Conservation (phyloP, 2,113 vertebrate genomes). For the Mungos mungo region DNA sequence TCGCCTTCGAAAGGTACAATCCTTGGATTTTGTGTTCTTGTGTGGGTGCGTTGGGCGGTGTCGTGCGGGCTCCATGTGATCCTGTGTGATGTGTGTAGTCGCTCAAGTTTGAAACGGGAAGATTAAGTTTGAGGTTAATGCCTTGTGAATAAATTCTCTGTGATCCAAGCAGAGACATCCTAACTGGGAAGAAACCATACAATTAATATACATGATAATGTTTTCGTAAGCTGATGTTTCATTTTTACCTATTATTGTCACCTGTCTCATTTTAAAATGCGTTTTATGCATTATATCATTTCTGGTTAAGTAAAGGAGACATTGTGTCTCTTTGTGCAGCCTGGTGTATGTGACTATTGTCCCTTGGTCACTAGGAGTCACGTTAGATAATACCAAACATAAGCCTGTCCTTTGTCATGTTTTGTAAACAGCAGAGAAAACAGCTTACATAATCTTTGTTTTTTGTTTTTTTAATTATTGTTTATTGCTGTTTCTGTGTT, state of each 20-base stretch:
- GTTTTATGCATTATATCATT: constrained; percentile 40
- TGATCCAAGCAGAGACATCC: not conserved
- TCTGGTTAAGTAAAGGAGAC: constrained; percentile 63
- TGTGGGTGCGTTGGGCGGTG: constrained; percentile 1
- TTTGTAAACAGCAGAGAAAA: constrained; percentile 87
- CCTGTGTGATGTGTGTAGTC: not conserved
- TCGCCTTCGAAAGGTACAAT: constrained; percentile 45
- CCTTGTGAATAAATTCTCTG: constrained; percentile 45
- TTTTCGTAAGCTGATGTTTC: constrained; percentile 37
- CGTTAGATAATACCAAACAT: constrained; percentile 79
- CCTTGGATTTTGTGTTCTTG: not conserved
- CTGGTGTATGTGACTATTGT: constrained; percentile 53
- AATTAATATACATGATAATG: constrained; percentile 25
- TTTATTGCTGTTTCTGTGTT: constrained; percentile 87
- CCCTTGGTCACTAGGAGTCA: constrained; percentile 73
- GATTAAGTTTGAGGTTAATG: constrained; percentile 66
- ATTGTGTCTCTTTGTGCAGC: constrained; percentile 60
- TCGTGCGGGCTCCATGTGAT: rapidly evolving
- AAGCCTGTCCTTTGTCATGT: constrained; percentile 83
- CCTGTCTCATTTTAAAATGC: constrained; percentile 48
- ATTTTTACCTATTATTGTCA: constrained; percentile 16
- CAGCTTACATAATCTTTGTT: constrained; percentile 81
- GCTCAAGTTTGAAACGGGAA: constrained; percentile 63
- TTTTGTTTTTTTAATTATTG: constrained; percentile 77
- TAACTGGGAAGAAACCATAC: constrained; percentile 66